Evolutionary conservation across 2,797 vertebrate species (phyloP).

Genomic region (Periophthalmus magnuspinnatus): DNA sequence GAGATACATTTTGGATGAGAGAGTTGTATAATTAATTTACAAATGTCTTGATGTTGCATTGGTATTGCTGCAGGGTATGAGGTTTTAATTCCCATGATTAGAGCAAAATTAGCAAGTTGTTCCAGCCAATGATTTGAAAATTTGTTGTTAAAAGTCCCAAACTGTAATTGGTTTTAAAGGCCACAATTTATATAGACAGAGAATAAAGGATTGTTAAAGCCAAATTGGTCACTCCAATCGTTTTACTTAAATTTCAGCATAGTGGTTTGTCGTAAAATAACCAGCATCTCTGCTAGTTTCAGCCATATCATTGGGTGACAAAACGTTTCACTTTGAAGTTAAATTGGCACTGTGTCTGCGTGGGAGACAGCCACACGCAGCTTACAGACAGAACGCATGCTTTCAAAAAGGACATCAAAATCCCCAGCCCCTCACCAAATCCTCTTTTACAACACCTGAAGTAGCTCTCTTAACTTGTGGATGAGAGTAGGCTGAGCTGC

Average conservation of each 20-base stretch:
- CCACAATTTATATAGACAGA: no score
- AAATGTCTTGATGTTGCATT: slow-evolving; percentile 7
- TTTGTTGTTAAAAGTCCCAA: not conserved
- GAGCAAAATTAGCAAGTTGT: not conserved
- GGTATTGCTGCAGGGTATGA: slow-evolving; percentile 19
- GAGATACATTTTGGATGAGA: slow-evolving; percentile 20
- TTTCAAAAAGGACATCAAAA: slow-evolving; percentile 35
- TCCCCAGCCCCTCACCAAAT: slow-evolving; percentile 26
- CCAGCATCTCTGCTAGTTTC: not conserved
- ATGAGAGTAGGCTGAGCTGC: slow-evolving; percentile 29
- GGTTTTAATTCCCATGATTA: no score
- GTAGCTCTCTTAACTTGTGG: slow-evolving; percentile 43
- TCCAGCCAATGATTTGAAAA: not conserved
- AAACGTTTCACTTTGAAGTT: slow-evolving; percentile 62
- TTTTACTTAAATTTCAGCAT: no score
- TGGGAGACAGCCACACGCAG: slow-evolving; percentile 56
- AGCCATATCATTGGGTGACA: not conserved
- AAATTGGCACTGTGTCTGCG: slow-evolving; percentile 58
- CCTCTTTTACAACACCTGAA: slow-evolving; percentile 41
- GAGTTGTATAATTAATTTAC: slow-evolving; percentile 31
- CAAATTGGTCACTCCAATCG: no score
- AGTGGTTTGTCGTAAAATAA: not conserved
- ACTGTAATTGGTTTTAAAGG: no score
- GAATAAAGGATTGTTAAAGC: no score
- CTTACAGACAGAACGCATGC: slow-evolving; percentile 45